These are phyloP conservation scores for Montipora efflorescens DNA, from an alignment of 64 coral and sea anemone species.

Conservation along the genomic window DNA sequence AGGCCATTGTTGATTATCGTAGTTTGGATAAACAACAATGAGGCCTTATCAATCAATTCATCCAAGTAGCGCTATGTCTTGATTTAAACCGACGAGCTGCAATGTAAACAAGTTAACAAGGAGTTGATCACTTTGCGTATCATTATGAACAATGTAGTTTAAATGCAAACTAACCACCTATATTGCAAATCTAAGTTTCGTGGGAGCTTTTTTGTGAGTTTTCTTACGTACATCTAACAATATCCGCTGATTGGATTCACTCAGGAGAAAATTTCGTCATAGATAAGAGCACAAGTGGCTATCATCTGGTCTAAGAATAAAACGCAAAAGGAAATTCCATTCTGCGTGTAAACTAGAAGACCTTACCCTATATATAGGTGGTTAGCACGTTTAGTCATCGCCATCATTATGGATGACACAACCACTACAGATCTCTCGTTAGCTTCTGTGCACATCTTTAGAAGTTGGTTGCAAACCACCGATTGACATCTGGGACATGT, in stretches of 20 bases:
- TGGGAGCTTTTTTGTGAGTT: too few species aligned
- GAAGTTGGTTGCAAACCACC: too few species aligned
- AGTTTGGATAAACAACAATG: constrained; percentile 12
- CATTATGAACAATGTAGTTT: too few species aligned
- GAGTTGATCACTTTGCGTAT: constrained; percentile 1
- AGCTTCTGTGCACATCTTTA: too few species aligned
- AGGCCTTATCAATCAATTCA: constrained; percentile 22
- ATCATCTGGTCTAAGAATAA: constrained; percentile 6
- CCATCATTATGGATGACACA: too few species aligned
- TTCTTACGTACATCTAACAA: neutral
- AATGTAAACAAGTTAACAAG: constrained; percentile 55
- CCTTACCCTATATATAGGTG: neutral
- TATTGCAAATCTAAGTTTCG: too few species aligned
- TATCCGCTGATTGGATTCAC: neutral
- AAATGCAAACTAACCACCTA: too few species aligned
- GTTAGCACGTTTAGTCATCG: too few species aligned
- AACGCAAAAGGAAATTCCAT: neutral
- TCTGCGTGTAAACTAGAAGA: neutral
- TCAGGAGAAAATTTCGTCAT: neutral
- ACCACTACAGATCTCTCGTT: too few species aligned
- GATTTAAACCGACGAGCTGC: neutral
- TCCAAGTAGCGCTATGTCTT: neutral
- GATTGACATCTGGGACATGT: too few species aligned
- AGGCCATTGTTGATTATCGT: neutral
- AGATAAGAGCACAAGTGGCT: neutral